Conservation (phyloP, 2,113 vertebrate genomes). For the Speoplatyrhinus poulsoni region DNA sequence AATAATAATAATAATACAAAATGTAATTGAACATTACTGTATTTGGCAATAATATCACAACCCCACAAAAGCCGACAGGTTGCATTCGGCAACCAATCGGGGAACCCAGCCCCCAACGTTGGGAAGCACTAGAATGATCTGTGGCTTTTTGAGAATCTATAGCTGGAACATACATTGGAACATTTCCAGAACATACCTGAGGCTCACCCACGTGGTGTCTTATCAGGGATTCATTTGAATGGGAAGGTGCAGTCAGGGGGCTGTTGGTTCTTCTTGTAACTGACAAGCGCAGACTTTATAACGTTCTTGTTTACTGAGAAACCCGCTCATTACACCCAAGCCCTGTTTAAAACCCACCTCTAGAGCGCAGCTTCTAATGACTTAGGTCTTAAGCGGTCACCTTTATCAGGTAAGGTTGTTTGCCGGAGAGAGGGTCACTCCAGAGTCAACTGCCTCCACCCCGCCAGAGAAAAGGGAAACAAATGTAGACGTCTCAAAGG, state of each 20-base stretch:
- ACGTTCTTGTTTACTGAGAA: conserved; percentile 69
- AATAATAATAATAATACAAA: too few relatives aligned
- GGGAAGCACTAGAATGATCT: too few relatives aligned
- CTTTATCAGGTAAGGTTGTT: conserved; percentile 85
- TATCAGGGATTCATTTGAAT: conserved; percentile 73
- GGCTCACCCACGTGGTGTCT: conserved; percentile 58
- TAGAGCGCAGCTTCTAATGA: conserved; percentile 78
- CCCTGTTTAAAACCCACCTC: conserved; percentile 52
- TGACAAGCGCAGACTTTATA: conserved; percentile 64
- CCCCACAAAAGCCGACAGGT: too few relatives aligned
- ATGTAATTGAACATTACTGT: too few relatives aligned
- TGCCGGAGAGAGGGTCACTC: conserved; percentile 81
- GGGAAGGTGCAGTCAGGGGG: conserved; percentile 41
- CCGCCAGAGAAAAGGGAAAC: conserved; percentile 33
- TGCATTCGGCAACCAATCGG: too few relatives aligned
- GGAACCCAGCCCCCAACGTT: too few relatives aligned
- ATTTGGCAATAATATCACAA: too few relatives aligned
- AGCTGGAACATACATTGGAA: too few relatives aligned
- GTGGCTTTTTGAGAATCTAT: conserved; percentile 20
- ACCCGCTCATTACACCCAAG: conserved; percentile 61
- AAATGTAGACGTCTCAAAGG: conserved; percentile 61
- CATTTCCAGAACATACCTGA: conserved; percentile 37
- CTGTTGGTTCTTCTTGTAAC: conserved; percentile 44
- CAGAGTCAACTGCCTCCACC: conserved; percentile 64
- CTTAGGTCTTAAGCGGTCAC: conserved; percentile 82